These are phyloP conservation scores for Stomorhina lunata DNA, from an alignment of 2,888 invertebrate genomes.

Conservation along the genomic window DNA sequence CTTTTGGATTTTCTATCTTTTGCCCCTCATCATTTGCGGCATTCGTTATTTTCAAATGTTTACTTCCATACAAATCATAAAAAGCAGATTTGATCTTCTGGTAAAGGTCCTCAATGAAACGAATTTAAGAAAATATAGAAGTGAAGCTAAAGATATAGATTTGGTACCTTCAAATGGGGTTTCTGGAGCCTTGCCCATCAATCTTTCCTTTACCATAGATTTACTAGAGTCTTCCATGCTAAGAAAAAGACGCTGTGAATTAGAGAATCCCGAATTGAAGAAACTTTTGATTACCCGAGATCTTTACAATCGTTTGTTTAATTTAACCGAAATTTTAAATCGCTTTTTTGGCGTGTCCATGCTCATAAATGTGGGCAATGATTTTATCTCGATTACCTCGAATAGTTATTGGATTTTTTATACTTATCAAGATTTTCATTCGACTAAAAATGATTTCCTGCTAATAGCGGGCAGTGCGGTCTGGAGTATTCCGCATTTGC, in stretches of 20 bases:
- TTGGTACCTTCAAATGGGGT: no score
- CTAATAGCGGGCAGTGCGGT: slow-evolving; percentile 71
- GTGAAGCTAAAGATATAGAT: background rate
- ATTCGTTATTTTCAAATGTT: slow-evolving; percentile 77
- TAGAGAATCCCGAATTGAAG: slow-evolving; percentile 67
- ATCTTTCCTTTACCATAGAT: background rate
- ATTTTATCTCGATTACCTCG: slow-evolving; percentile 77
- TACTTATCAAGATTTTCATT: slow-evolving; percentile 71
- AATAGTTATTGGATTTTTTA: slow-evolving; percentile 79
- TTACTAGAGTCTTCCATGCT: slow-evolving; percentile 14
- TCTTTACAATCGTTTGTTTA: slow-evolving; percentile 76
- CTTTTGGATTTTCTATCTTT: slow-evolving; percentile 73
- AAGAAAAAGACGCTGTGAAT: slow-evolving; percentile 34
- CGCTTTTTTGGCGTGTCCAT: slow-evolving; percentile 75
- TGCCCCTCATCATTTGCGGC: slow-evolving; percentile 73
- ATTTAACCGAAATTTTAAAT: slow-evolving; percentile 72
- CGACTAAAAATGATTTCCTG: slow-evolving; percentile 69
- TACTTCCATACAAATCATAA: slow-evolving; percentile 71
- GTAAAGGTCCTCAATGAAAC: slow-evolving; percentile 69
- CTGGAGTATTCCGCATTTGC: slow-evolving; percentile 75
- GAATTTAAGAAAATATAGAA: slow-evolving; percentile 54
- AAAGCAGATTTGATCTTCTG: slow-evolving; percentile 72
- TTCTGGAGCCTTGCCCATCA: background rate
- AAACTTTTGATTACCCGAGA: slow-evolving; percentile 72
- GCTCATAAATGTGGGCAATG: slow-evolving; percentile 76